phyloP scores from a whole-genome alignment of 2,888 invertebrate genomes.

The Apamea anceps region DNA sequence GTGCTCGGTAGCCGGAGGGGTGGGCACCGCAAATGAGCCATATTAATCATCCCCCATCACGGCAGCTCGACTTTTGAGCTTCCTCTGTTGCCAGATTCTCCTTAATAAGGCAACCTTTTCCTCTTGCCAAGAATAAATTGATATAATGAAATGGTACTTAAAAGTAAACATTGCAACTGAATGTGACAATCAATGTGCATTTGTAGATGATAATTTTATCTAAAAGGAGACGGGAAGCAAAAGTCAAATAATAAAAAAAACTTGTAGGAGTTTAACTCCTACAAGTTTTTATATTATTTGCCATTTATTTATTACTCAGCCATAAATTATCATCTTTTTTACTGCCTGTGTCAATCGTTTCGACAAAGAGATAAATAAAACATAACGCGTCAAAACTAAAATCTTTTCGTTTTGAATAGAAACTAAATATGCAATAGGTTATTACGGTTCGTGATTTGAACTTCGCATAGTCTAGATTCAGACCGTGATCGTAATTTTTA shows the following conservation, averaged over 20 bases:
- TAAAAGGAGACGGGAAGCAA: background rate
- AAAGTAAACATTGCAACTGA: slow-evolving; percentile 37
- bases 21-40: slow-evolving; percentile 88
- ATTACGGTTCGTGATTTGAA: slow-evolving; percentile 41
- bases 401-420: slow-evolving; percentile 23
- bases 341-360: background rate
- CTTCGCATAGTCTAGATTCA: slow-evolving; percentile 21
- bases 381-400: slow-evolving; percentile 15
- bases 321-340: background rate
- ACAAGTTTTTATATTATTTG: no score
- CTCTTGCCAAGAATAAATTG: slow-evolving; percentile 69
- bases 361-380: slow-evolving; percentile 13
- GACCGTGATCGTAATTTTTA: slow-evolving; percentile 12
- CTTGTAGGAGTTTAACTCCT: background rate
- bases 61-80: slow-evolving; percentile 87
- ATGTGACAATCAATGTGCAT: slow-evolving; percentile 2
- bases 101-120: slow-evolving; percentile 79
- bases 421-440: slow-evolving; percentile 55
- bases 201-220: background rate
- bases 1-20: slow-evolving; percentile 74
- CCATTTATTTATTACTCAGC: background rate
- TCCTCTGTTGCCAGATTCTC: slow-evolving; percentile 84
- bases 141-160: slow-evolving; percentile 59
- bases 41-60: slow-evolving; percentile 89
- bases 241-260: background rate